Evolutionary conservation across 2,797 vertebrate genomes (phyloP), one percentile per base, ranked within the genome.

Genomic region (Distichodus sexfasciatus): DNA sequence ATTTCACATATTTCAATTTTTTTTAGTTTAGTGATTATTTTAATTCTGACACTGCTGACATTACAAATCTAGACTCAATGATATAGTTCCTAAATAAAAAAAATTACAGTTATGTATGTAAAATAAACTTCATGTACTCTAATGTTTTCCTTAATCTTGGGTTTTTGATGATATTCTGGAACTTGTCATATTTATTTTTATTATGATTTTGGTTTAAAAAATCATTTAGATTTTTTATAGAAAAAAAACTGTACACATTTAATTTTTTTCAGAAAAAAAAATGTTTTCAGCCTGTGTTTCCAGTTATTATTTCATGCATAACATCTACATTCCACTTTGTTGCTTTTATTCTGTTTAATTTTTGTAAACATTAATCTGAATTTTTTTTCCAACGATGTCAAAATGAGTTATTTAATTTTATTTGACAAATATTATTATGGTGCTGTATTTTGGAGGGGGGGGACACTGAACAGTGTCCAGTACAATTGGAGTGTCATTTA

Each of bases 401-500:
- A 73, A 44, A 10, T 59, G 23, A 46, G 63, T 54, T 55, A 63
- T 77, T 79, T 77, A 75, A 66, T 69, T 79, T 68, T 74, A 67
- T 71, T 44, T 43, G 29, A 31, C 8, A 8, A 69, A 59, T 66
- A 60, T 58, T 36, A 43, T 46, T 28, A 64, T 60, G 69, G 66
- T 75, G 63, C 70, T 78, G 43, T 31, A 58, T 61, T 29, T 43
- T 64, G 12, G 24, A 21, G 31, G 67, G 28, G 31, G 67, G 64
- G 11, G 9, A 74, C 61, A 70, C 12, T n/a, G 14, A 72, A 71
- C 31, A 66, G 75, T 83, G 72, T 78, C 74, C 79, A 79, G 74
- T 84, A 82, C 23, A 79, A 76, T 84, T 85, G 79, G 60, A 53
- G 59, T 90, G 81, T 86, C 78, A 84, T 90, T 87, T 89, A 87